These are phyloP conservation scores for Malthinus flaveolus DNA, from an alignment of 2,888 invertebrate species.

Conservation along the genomic window DNA sequence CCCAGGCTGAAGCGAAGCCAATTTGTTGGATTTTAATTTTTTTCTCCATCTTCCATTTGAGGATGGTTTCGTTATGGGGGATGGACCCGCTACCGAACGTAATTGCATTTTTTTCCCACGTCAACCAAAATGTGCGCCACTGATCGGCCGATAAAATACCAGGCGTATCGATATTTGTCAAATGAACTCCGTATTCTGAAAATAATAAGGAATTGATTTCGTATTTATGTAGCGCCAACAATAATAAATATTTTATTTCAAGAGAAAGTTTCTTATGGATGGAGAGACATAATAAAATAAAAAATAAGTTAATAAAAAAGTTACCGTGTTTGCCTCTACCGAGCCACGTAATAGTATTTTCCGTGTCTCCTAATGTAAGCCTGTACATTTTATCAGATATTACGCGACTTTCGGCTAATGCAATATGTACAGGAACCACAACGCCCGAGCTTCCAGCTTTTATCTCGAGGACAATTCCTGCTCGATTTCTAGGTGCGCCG, in stretches of 20 bases:
- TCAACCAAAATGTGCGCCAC: conserved; percentile 70
- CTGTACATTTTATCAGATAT: conserved; percentile 64
- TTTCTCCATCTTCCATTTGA: conserved; percentile 64
- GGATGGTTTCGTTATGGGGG: conserved; percentile 59
- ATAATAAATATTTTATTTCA: too few species aligned
- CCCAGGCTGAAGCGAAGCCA: conserved; percentile 68
- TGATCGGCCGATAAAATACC: conserved; percentile 60
- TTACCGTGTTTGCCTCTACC: conserved; percentile 68
- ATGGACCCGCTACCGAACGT: conserved; percentile 63
- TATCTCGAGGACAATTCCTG: conserved; percentile 65
- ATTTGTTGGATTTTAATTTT: conserved; percentile 64
- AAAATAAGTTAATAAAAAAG: conserved; percentile 16
- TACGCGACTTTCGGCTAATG: conserved; percentile 60
- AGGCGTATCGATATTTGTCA: conserved; percentile 62
- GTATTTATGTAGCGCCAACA: not conserved
- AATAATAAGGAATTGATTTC: conserved; percentile 19
- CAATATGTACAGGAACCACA: conserved; percentile 59
- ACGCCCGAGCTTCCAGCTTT: conserved; percentile 57
- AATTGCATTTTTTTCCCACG: conserved; percentile 65
- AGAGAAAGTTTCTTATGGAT: not conserved
- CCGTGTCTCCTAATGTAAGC: conserved; percentile 63
- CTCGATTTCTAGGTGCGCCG: conserved; percentile 64
- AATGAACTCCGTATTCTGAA: conserved; percentile 66
- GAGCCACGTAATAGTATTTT: conserved; percentile 62
- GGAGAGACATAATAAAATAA: not conserved